Evolutionary conservation across 2,797 vertebrate species (phyloP).

Genomic region (Allobates femoralis): DNA sequence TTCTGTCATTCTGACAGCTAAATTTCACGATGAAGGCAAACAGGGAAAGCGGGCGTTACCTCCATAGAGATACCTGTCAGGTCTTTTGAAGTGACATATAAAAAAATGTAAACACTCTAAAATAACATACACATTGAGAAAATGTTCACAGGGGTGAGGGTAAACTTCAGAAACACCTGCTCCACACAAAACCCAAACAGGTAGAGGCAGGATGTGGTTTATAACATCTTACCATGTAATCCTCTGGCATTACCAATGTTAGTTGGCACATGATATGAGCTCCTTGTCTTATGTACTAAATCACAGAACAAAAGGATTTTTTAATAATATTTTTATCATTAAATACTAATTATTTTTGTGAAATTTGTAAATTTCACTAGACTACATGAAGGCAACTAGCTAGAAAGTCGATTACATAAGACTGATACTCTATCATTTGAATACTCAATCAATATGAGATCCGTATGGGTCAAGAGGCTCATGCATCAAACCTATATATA

Average conservation of each 20-base stretch:
- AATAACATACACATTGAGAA: slow-evolving; percentile 35
- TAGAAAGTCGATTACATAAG: no score
- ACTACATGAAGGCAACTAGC: no score
- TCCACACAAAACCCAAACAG: slow-evolving; percentile 25
- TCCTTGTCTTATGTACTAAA: background rate
- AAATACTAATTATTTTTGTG: background rate
- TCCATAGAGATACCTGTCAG: slow-evolving; percentile 17
- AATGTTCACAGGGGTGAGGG: slow-evolving; percentile 40
- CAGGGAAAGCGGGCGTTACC: background rate
- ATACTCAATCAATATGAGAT: no score
- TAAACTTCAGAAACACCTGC: slow-evolving; percentile 27
- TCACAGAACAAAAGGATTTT: background rate
- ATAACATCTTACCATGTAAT: slow-evolving; percentile 31
- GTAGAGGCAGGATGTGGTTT: slow-evolving; percentile 22
- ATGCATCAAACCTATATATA: no score
- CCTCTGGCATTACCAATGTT: background rate
- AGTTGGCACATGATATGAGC: background rate
- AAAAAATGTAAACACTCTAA: slow-evolving; percentile 16
- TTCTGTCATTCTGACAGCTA: background rate
- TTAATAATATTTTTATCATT: background rate
- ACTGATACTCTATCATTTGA: no score
- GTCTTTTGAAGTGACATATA: slow-evolving; percentile 34
- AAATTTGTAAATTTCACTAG: background rate
- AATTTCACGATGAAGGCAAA: background rate
- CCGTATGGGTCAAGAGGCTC: no score